Evolutionary conservation across 2,888 invertebrate species (phyloP).

Genomic region (Rhingia rostrata): DNA sequence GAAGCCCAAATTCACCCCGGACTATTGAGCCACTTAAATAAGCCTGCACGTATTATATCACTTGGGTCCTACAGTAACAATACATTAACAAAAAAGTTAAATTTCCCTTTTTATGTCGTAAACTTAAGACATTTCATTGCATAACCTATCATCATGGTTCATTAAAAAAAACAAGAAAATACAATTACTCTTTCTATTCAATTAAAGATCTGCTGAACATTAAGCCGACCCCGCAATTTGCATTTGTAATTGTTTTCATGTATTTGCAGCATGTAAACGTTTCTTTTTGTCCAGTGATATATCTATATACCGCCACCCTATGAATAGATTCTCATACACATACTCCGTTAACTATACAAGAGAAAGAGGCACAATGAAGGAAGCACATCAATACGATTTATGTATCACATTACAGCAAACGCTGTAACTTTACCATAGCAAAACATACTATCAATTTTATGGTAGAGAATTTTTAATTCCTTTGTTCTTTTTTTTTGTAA

Average conservation of each 20-base stretch:
- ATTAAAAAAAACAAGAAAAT: constrained; percentile 27
- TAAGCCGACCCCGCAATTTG: constrained; percentile 62
- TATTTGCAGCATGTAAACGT: constrained; percentile 43
- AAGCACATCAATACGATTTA: constrained; percentile 63
- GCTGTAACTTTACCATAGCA: constrained; percentile 33
- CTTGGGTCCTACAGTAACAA: too few species aligned
- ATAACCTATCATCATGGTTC: constrained; percentile 46
- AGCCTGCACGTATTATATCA: too few species aligned
- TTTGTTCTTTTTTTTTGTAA: constrained; percentile 33
- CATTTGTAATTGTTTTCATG: constrained; percentile 69
- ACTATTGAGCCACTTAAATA: too few species aligned
- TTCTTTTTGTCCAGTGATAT: constrained; percentile 20
- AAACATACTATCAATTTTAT: constrained; percentile 63
- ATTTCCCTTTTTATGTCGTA: too few species aligned
- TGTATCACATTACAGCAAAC: constrained; percentile 62
- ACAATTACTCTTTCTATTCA: constrained; percentile 50
- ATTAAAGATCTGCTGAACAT: constrained; percentile 66
- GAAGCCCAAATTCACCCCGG: too few species aligned
- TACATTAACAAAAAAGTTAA: too few species aligned
- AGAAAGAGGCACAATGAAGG: constrained; percentile 22
- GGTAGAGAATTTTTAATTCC: constrained; percentile 63
- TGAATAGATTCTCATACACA: neutral
- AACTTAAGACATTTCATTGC: neutral
- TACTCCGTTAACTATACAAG: constrained; percentile 1
- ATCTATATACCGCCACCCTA: neutral